A percentile compares a stretch with the other conserved stretches of the same genome.
These are phyloP conservation scores for Capitella teleta DNA, from an alignment of 1,140 invertebrate species.

Conservation along the genomic window DNA sequence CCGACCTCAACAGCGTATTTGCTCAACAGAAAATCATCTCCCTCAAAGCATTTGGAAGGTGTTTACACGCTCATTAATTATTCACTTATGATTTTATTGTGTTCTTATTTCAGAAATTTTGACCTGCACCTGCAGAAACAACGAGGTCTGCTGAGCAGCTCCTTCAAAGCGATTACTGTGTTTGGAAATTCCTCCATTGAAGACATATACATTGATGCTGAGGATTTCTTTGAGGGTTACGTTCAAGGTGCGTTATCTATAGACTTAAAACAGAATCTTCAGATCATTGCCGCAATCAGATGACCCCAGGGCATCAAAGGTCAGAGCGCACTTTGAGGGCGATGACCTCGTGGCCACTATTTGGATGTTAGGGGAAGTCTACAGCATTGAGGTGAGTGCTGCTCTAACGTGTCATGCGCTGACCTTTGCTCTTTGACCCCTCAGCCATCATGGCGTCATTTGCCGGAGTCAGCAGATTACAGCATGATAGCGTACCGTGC, in stretches of 20 bases:
- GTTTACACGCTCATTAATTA: no score
- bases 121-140: conserved; percentile 1
- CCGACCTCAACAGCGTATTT: no score
- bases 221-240: neutral
- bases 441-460: conserved; percentile 10
- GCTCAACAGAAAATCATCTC: no score
- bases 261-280: neutral
- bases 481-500: conserved; percentile 8
- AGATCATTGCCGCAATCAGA: neutral
- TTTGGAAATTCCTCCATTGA: neutral
- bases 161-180: neutral
- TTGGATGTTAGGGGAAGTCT: neutral
- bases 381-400: conserved; percentile 4
- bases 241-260: conserved; percentile 1
- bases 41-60: no score
- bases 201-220: neutral
- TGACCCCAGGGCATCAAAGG: neutral
- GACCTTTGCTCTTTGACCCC: neutral
- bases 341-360: conserved; percentile 8
- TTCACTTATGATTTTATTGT: no score
- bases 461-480: conserved; percentile 6
- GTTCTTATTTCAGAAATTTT: neutral
- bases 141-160: neutral
- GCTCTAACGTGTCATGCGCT: neutral
- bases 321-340: conserved; percentile 7